A percentile compares a stretch with the other conserved stretches of the same genome.
phyloP scores from a whole-genome alignment of 2,113 vertebrate genomes.

The Mus musculus region GRCm39 chr2:54133501-54134000 shows the following conservation, averaged over 20 bases:
- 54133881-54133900: neutral
- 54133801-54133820: neutral
- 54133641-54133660: neutral
- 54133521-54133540: neutral
- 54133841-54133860: neutral
- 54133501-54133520: neutral
- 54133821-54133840: slow-evolving; percentile 19
- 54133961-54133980: too few relatives aligned
- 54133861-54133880: neutral
- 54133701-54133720: neutral
- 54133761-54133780: slow-evolving; percentile 17
- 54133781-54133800: neutral
- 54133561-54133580: neutral
- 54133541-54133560: slow-evolving; percentile 47
- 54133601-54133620: neutral
- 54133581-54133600: neutral
- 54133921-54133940: neutral
- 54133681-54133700: slow-evolving; percentile 20
- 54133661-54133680: neutral
- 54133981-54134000: too few relatives aligned
- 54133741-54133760: slow-evolving; percentile 34
- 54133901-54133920: neutral
- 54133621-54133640: too few relatives aligned
- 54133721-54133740: neutral
- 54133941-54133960: too few relatives aligned